These are phyloP conservation scores for Cantharis rustica DNA, from an alignment of 2,888 invertebrate genomes.

Conservation along the genomic window DNA sequence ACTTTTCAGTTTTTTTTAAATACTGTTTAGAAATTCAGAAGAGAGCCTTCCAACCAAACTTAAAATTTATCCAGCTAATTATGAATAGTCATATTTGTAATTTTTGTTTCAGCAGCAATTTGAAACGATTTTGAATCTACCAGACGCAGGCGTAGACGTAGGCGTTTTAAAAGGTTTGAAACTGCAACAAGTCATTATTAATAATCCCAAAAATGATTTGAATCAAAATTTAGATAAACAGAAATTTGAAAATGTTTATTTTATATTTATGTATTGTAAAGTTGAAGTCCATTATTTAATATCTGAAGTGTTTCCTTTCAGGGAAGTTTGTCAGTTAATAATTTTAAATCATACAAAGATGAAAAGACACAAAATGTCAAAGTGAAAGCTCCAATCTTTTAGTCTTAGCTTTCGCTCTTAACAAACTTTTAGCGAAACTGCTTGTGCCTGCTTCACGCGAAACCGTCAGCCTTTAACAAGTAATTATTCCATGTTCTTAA, in stretches of 20 bases:
- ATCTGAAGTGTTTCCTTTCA: neutral
- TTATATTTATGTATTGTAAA: neutral
- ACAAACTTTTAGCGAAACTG: conserved; percentile 15
- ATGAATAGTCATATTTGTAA: too few species aligned
- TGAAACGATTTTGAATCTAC: too few species aligned
- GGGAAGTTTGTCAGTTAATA: conserved; percentile 1
- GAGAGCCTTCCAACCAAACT: too few species aligned
- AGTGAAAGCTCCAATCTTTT: neutral
- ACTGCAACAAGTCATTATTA: too few species aligned
- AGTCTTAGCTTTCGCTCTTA: conserved; percentile 10
- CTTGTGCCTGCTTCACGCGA: conserved; percentile 18
- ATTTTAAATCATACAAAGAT: conserved; percentile 3
- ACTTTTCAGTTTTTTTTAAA: too few species aligned
- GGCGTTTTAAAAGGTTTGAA: too few species aligned
- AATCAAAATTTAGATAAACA: neutral
- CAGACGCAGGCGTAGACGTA: too few species aligned
- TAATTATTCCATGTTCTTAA: conserved; percentile 32
- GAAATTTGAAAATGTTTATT: neutral
- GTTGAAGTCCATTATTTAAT: neutral
- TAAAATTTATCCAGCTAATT: too few species aligned
- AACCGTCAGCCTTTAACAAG: conserved; percentile 28
- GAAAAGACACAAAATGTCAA: conserved; percentile 11
- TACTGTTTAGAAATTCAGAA: too few species aligned
- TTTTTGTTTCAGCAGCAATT: too few species aligned
- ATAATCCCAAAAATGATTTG: neutral